Base-by-base conservation (phyloP, 1,140 invertebrate genomes). In the Drosophila erecta region DNA sequence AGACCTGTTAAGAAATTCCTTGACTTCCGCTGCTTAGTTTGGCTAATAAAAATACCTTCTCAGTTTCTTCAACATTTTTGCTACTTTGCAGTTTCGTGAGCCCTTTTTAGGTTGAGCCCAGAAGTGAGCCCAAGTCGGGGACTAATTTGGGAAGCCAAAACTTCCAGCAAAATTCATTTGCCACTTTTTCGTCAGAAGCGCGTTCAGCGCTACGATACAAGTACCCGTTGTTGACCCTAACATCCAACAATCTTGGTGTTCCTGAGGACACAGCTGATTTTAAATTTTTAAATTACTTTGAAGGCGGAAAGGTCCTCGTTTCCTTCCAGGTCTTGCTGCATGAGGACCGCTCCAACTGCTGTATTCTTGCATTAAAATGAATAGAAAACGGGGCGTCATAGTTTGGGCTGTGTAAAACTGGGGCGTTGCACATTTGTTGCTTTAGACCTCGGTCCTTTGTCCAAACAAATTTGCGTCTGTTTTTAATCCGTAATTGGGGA, bases 301-400 rank as follows among this genome's bases (percentile, higher is more conserved):
- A 41, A 41, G 14, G 38, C 5, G 38, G 15, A 15, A 15, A n/a
- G 38, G 15, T 15, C 38, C 0, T 41, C 38, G 38, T 40, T 40
- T 15, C n/a, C 38, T 7, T 40, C n/a, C 5, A n/a, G 4, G n/a
- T 40, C n/a, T 4, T 40, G 5, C 38, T 40, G 38, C 38, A 40
- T 40, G n/a, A 40, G 38, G 7, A 15, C 38, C n/a, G 38, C 38
- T 14, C 38, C 38, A 4, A 15, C 38, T 15, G n/a, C 38, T 7
- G n/a, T 40, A n/a, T 40, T 40, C n/a, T 40, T 40, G n/a, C 38
- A 40, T 15, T n/a, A 40, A n/a, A 40, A 40, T 40, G n/a, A n/a
- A 40, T 40, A n/a, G 38, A 40, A 40, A 40, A 40, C n/a, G 2
- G 38, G 15, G n/a, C 14, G 6, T 41, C n/a, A 15, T 15, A 40